Evolutionary conservation across 2,888 invertebrate genomes (phyloP).

Genomic region (Lumbricus terrestris): DNA sequence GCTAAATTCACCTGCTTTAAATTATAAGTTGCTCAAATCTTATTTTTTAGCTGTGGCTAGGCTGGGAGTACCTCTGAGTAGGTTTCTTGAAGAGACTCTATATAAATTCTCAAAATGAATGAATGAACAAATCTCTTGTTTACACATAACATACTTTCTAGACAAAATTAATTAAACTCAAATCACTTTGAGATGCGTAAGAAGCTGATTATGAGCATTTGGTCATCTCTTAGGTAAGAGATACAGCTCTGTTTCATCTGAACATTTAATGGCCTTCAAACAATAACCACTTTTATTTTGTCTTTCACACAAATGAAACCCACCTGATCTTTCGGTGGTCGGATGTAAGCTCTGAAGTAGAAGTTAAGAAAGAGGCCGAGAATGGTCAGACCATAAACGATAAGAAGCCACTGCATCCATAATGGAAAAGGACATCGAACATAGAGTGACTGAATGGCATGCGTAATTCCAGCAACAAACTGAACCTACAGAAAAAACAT

Average conservation of each 20-base stretch:
- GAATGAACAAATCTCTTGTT: no score
- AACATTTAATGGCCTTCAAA: background rate
- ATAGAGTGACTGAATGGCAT: constrained; percentile 73
- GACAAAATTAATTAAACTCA: background rate
- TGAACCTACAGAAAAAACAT: constrained; percentile 71
- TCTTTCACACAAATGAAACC: background rate
- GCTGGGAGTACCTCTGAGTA: no score
- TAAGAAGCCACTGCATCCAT: constrained; percentile 59
- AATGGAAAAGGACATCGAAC: constrained; percentile 85
- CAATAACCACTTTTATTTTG: background rate
- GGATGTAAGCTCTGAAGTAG: constrained; percentile 58
- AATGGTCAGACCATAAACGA: constrained; percentile 55
- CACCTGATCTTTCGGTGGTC: constrained; percentile 30
- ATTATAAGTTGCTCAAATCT: no score
- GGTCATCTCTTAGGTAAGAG: background rate
- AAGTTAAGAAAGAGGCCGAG: constrained; percentile 58
- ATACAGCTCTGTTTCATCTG: background rate
- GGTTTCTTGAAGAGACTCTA: no score
- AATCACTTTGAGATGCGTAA: no score
- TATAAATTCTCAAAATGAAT: no score
- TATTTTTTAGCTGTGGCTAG: no score
- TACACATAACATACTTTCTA: background rate
- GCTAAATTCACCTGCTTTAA: no score
- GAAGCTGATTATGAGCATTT: background rate
- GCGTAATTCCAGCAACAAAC: constrained; percentile 84